Evolutionary conservation across 1,140 invertebrate genomes (phyloP).

Genomic region (Periplaneta americana): DNA sequence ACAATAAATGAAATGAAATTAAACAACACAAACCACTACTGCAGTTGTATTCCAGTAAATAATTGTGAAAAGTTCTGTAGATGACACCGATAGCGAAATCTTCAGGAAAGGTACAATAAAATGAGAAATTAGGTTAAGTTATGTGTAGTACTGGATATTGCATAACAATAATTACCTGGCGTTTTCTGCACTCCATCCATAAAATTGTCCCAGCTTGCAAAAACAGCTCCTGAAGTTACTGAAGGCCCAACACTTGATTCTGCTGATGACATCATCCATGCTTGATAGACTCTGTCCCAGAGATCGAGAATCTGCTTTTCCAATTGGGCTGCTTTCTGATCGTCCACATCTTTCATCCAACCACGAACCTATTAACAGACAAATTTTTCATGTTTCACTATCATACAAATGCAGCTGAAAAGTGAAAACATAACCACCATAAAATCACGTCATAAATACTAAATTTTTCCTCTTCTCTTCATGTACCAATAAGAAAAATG

Average conservation of each 20-base stretch:
- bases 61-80: no score
- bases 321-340: conserved; percentile 73
- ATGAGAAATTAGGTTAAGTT: no score
- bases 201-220: conserved; percentile 64
- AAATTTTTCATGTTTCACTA: background rate
- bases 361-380: conserved; percentile 53
- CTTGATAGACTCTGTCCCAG: conserved; percentile 89
- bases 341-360: conserved; percentile 74
- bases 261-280: conserved; percentile 70
- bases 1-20: no score
- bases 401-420: background rate
- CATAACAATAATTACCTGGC: no score
- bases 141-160: no score
- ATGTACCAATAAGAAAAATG: background rate
- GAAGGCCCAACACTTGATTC: conserved; percentile 51
- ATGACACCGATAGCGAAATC: no score
- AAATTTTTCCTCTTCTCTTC: background rate
- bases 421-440: background rate
- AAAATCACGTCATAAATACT: background rate
- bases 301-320: conserved; percentile 89
- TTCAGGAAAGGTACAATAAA: no score
- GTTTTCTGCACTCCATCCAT: conserved; percentile 64
- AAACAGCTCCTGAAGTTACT: conserved; percentile 58
- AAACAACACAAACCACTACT: no score
- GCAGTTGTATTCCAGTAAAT: no score